Conservation (phyloP, 1,140 invertebrate genomes). For the Drosophila yakuba region DNA sequence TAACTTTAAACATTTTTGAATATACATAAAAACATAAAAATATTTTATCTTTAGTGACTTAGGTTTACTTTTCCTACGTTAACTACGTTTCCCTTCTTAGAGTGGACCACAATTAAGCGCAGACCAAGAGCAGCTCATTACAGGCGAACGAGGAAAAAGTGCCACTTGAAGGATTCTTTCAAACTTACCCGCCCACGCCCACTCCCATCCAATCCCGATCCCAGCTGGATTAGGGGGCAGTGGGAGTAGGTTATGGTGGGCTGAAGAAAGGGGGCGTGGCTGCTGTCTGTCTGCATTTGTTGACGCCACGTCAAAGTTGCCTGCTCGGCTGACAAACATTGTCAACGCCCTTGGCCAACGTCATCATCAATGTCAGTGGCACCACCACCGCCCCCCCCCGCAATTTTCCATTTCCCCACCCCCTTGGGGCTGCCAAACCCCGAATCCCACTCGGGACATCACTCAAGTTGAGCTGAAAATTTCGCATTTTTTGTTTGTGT, state of each 20-base stretch:
- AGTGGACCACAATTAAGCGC: constrained; percentile 62
- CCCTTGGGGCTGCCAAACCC: neutral
- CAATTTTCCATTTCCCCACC: constrained; percentile 7
- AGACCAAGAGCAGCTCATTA: constrained; percentile 74
- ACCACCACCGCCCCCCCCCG: constrained; percentile 2
- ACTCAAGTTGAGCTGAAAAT: constrained; percentile 68
- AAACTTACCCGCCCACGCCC: constrained; percentile 21
- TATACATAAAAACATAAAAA: neutral
- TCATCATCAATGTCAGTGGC: constrained; percentile 76
- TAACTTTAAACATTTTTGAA: neutral
- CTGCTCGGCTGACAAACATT: constrained; percentile 70
- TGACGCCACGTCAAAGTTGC: constrained; percentile 55
- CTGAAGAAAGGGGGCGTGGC: constrained; percentile 25
- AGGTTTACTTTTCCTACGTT: no score
- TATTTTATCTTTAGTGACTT: neutral
- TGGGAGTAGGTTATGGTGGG: neutral
- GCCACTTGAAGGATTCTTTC: constrained; percentile 46
- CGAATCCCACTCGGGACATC: constrained; percentile 38
- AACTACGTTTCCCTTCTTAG: neutral
- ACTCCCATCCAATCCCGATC: constrained; percentile 26
- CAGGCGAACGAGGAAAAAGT: constrained; percentile 16
- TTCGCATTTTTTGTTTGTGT: constrained; percentile 37
- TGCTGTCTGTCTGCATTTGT: constrained; percentile 64
- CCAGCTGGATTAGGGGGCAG: neutral
- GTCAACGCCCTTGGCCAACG: constrained; percentile 75